These are phyloP conservation scores for Melitaea athalia DNA, from an alignment of 2,888 invertebrate species.

Conservation along the genomic window DNA sequence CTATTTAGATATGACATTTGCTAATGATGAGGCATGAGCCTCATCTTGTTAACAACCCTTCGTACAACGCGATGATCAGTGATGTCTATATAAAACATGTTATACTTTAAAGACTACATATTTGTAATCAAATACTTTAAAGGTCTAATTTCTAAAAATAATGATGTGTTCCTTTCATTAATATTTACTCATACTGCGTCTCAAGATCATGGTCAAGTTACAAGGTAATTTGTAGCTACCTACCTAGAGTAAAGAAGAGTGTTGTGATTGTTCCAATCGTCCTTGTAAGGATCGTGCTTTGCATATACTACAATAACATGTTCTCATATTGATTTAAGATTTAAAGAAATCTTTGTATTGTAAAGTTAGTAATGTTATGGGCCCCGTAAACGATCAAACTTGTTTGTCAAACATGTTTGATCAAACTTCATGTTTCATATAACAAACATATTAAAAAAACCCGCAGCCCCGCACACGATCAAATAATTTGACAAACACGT, in stretches of 20 bases:
- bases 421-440: too few relatives aligned
- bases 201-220: conserved; percentile 4
- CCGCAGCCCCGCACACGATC: too few relatives aligned
- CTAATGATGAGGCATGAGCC: conserved; percentile 56
- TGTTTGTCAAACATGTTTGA: too few relatives aligned
- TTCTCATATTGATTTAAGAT: conserved; percentile 14
- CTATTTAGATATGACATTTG: conserved; percentile 69
- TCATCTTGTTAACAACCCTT: conserved; percentile 43
- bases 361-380: background rate
- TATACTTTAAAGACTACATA: background rate
- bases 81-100: background rate
- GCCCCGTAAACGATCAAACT: too few relatives aligned
- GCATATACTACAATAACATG: conserved; percentile 18
- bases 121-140: background rate
- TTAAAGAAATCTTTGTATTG: background rate
- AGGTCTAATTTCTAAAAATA: background rate
- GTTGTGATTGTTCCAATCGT: conserved; percentile 16
- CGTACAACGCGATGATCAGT: background rate
- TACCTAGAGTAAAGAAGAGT: conserved; percentile 6
- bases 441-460: too few relatives aligned
- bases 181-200: conserved; percentile 2
- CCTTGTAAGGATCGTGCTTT: conserved; percentile 21
- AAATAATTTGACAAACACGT: too few relatives aligned
- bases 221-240: conserved; percentile 10
- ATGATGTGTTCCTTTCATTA: background rate